Evolutionary conservation across 1,140 invertebrate genomes (phyloP).

Genomic region (Rhagoletis zephyria): DNA sequence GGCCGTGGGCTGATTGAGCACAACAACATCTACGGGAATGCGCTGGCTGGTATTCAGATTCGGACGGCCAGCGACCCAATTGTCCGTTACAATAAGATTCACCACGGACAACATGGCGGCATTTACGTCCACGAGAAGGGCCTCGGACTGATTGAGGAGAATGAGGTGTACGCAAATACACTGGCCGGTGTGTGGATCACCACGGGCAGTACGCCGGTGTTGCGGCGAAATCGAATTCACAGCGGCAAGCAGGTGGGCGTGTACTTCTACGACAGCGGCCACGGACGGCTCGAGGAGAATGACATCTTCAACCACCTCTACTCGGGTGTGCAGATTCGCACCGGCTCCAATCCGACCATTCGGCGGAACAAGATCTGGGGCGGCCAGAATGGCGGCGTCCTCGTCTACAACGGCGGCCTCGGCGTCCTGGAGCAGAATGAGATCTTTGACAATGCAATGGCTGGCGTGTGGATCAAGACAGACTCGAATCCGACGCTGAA

Average conservation of each 20-base stretch:
- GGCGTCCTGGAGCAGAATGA: conserved; percentile 97
- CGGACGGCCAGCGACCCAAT: conserved; percentile 98
- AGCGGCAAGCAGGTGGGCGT: conserved; percentile 96
- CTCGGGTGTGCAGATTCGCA: conserved; percentile 97
- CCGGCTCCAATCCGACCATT: conserved; percentile 97
- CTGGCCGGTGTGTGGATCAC: conserved; percentile 99
- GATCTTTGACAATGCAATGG: conserved; percentile 99
- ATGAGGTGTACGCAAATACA: conserved; percentile 98
- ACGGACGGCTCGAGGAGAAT: conserved; percentile 96
- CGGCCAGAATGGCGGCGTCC: conserved; percentile 98
- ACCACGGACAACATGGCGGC: conserved; percentile 98
- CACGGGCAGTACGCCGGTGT: conserved; percentile 93
- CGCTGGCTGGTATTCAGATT: conserved; percentile 97
- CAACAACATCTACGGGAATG: conserved; percentile 99
- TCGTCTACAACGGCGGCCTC: conserved; percentile 97
- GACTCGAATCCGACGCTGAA: conserved; percentile 96
- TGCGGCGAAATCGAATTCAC: conserved; percentile 96
- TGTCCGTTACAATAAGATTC: conserved; percentile 98
- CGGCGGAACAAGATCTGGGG: conserved; percentile 99
- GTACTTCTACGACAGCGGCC: conserved; percentile 99
- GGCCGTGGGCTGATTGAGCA: conserved; percentile 97
- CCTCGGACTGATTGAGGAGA: conserved; percentile 97
- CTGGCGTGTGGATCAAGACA: conserved; percentile 99
- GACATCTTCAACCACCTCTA: conserved; percentile 99
- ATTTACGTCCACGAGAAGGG: conserved; percentile 99